These are phyloP conservation scores for Metaphire vulgaris DNA, from an alignment of 1,140 invertebrate genomes.

Conservation along the genomic window DNA sequence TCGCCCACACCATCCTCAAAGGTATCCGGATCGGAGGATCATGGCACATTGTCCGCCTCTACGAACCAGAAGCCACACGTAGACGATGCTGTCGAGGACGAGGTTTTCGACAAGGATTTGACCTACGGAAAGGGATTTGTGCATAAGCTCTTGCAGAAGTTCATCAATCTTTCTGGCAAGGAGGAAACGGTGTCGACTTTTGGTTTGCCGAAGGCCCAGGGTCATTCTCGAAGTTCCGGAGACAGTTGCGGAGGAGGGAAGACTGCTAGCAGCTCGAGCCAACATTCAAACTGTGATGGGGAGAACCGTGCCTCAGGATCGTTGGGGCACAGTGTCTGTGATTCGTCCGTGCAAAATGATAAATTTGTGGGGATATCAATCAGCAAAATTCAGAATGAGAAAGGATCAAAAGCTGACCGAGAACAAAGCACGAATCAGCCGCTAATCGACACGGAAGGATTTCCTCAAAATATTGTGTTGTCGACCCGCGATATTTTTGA, in stretches of 20 bases:
- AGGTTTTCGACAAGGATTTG: neutral
- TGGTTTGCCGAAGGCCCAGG: neutral
- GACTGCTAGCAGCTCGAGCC: too few relatives aligned
- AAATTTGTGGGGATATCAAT: too few relatives aligned
- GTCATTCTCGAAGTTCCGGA: neutral
- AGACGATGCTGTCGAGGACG: neutral
- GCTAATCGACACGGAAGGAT: neutral
- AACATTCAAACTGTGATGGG: too few relatives aligned
- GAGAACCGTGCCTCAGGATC: too few relatives aligned
- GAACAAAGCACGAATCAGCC: too few relatives aligned
- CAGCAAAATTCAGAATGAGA: too few relatives aligned
- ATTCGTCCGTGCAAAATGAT: too few relatives aligned
- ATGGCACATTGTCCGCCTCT: neutral
- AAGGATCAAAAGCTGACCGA: too few relatives aligned
- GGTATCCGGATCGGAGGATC: neutral
- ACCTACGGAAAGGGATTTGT: constrained; percentile 14
- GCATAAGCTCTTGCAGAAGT: constrained; percentile 6
- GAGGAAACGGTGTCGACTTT: neutral
- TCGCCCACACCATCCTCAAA: neutral
- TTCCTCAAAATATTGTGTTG: neutral
- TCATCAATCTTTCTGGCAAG: neutral
- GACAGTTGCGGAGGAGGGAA: too few relatives aligned
- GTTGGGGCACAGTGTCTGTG: too few relatives aligned
- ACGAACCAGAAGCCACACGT: neutral
- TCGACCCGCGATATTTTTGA: neutral